Conservation (phyloP, 2,113 vertebrate species). For the Sylvia atricapilla region DNA sequence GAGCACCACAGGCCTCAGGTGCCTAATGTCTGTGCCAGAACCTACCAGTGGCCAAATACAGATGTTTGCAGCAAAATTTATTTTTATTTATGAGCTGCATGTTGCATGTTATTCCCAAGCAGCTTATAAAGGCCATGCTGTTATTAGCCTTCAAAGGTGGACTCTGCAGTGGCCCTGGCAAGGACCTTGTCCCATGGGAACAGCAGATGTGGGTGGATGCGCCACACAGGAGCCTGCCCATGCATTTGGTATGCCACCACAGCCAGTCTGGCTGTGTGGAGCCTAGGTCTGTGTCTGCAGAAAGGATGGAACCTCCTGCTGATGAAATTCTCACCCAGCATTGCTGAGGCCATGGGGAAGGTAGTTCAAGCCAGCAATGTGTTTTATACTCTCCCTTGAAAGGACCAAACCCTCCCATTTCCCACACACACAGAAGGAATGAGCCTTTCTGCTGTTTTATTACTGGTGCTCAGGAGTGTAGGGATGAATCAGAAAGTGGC, state of each 20-base stretch:
- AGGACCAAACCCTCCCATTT: background rate
- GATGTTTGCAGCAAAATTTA: background rate
- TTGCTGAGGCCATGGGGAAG: background rate
- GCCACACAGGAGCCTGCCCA: background rate
- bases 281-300: rapidly evolving
- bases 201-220: rapidly evolving
- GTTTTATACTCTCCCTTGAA: rapidly evolving
- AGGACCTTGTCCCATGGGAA: background rate
- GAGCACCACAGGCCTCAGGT: background rate
- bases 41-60: background rate
- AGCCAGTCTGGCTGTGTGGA: background rate
- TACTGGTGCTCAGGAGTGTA: background rate
- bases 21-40: background rate
- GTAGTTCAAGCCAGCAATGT: background rate
- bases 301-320: background rate
- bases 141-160: background rate
- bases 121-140: background rate
- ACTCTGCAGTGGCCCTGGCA: background rate
- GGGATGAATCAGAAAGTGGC: background rate
- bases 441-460: background rate
- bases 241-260: rapidly evolving
- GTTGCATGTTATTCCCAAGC: background rate
- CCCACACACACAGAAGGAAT: background rate
- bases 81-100: background rate
- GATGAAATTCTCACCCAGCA: background rate